A percentile compares a stretch with the other conserved stretches of the same genome.
Conservation (phyloP, 2,113 vertebrate species). For the Lophotis ruficrista region DNA sequence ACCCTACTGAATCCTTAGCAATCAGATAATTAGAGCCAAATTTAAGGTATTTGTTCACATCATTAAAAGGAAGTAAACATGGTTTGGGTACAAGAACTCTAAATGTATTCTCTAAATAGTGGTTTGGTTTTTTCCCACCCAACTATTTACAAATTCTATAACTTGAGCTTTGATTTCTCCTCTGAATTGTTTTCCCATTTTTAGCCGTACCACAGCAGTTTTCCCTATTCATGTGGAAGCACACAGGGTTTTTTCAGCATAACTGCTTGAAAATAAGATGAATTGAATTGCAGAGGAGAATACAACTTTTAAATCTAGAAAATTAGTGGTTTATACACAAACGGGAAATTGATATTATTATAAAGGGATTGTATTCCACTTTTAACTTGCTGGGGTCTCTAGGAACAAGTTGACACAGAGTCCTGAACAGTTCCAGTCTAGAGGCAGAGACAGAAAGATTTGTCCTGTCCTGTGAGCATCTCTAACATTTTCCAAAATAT, state of each 20-base stretch:
- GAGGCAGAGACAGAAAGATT: neutral
- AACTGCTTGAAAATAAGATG: constrained; percentile 10
- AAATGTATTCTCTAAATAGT: neutral
- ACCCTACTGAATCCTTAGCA: neutral
- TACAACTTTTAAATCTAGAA: neutral
- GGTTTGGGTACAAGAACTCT: neutral
- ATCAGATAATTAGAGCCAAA: neutral
- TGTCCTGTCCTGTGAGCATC: neutral
- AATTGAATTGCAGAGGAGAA: neutral
- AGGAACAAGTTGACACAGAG: neutral
- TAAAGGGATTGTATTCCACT: neutral
- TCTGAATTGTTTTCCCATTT: constrained; percentile 16
- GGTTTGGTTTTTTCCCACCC: neutral
- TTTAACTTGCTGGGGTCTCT: neutral
- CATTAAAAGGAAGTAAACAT: neutral
- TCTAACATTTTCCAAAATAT: neutral
- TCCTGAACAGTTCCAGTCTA: neutral
- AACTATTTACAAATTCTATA: constrained; percentile 5
- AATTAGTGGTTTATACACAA: neutral
- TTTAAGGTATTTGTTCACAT: neutral
- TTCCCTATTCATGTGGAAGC: neutral
- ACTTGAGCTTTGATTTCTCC: constrained; percentile 6
- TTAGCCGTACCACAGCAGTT: neutral
- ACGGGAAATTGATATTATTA: neutral
- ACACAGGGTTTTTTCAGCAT: neutral